These are phyloP conservation scores for Coccyzus lansbergi DNA, from an alignment of 2,797 vertebrate genomes.

Conservation along the genomic window DNA sequence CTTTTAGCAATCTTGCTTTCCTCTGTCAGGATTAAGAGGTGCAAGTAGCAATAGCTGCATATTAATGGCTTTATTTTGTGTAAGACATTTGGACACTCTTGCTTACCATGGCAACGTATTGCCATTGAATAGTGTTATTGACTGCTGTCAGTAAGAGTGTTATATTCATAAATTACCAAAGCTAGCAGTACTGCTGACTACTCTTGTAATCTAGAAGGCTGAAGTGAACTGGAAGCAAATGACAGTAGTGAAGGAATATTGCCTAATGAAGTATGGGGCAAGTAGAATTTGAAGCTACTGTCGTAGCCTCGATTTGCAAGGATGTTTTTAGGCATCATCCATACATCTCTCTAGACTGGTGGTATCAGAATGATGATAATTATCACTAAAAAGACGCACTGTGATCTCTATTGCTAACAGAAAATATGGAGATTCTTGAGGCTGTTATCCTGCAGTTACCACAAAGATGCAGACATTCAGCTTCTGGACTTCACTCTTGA, in stretches of 20 bases:
- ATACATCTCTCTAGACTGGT: background rate
- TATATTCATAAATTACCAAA: conserved; percentile 38
- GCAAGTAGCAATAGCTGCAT: background rate
- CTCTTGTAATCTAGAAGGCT: background rate
- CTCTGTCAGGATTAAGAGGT: conserved; percentile 13
- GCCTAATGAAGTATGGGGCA: background rate
- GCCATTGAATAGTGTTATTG: conserved; percentile 24
- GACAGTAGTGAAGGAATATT: background rate
- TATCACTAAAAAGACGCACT: background rate
- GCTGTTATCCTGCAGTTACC: background rate
- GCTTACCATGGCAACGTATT: conserved; percentile 54
- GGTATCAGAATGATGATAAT: accelerated
- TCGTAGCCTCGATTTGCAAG: background rate
- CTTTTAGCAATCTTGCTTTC: background rate
- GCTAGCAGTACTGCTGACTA: background rate
- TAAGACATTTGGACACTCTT: conserved; percentile 33
- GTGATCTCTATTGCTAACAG: background rate
- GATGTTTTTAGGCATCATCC: background rate
- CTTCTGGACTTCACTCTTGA: background rate
- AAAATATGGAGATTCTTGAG: background rate
- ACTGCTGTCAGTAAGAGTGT: conserved; percentile 45
- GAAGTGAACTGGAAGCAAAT: conserved; percentile 1
- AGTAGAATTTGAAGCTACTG: background rate
- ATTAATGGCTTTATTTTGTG: conserved; percentile 30
- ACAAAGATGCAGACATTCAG: background rate